Evolutionary conservation across 2,888 invertebrate species (phyloP), one percentile per base, ranked within the genome.

Genomic region (Isotomurus palustris): DNA sequence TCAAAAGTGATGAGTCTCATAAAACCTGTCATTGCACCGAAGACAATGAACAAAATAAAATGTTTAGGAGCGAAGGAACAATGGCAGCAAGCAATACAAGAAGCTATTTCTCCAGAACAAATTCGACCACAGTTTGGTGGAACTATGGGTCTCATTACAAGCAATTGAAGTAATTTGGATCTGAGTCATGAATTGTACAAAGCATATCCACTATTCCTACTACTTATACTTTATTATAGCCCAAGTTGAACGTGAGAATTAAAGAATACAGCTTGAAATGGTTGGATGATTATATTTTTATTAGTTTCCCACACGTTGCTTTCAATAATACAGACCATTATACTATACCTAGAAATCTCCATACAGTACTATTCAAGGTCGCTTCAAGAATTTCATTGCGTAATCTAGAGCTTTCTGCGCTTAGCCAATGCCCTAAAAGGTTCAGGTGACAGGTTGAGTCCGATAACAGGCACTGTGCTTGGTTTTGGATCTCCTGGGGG

Each of bases 371-470:
- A n/a, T 6, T 6, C 17, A 6, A n/a, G 17, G 8, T 6, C 5
- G 40, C 8, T 12, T 32, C 6, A 40, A 6, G 19, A 40, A 12
- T n/a, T 19, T n/a, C 10, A 19, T 40, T n/a, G 40, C 40, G n/a
- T n/a, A 17, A 40, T 40, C 19, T 17, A 40, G 24, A 35, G 3
- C 25, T 43, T 19, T 29, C 58, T 48, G 29, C 54, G 25, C 29
- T 60, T 5, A 10, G 52, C 56, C 17, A 53, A 52, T 41, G 60
- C 58, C 2, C 55, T 51, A 17, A 43, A 64, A 1, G 64, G 56
- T 21, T 58, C 35, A 0, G 64, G 61, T 4, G 60, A 28, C 17
- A 64, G 27, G 38, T 61, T 64, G 14, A 64, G 56, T 21, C 64
- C 64, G 25, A 64, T 56, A 2, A 64, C 50, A 5, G 64, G 61